Evolutionary conservation across 2,113 vertebrate genomes (phyloP), one percentile per base, ranked within the genome.

Genomic region (Cottus gobio): DNA sequence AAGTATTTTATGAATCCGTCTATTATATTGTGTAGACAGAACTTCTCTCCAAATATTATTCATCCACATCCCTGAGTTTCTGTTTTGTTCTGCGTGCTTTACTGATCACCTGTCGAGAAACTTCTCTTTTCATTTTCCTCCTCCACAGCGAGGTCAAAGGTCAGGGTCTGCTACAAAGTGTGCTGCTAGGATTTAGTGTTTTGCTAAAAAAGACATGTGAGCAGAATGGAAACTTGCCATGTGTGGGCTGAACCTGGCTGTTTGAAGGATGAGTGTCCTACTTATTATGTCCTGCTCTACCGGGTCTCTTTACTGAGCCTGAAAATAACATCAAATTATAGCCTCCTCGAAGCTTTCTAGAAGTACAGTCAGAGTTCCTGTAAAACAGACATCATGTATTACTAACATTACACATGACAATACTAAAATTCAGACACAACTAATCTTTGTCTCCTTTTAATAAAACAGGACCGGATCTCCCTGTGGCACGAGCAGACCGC

Each of bases 401-500:
- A 39, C 24, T 72, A 30, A 44, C 8, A 48, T 7, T 30, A 58
- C 56, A 26, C 24, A 48, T 20, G 20, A 22, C 7, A 22, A 22
- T 63, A 39, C 54, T 31, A 12, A n/a, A 20, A 75, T 44, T 2
- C 39, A 34, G 20, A 39, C 20, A 5, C 10, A 60, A 57, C 34
- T 56, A 2, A 71, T 63, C 61, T 24, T 20, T n/a, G n/a, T 68
- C 26, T 46, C 16, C 30, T 76, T 73, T 22, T 46, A 60, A 70
- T 3, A 61, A 75, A 80, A 63, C 92, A 99, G 98, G 97, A 98
- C 67, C 95, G 97, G 71, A 97, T 99, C 92, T 95, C 97, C 0
- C 92, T 97, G 86, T 98, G 98, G 97, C 97, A 99, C 1, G 97
- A 99, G 65, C 97, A 98, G 93, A 97, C 96, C 18, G 95, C 94